Evolutionary conservation across 2,797 vertebrate species (phyloP).

Genomic region (Huso huso): DNA sequence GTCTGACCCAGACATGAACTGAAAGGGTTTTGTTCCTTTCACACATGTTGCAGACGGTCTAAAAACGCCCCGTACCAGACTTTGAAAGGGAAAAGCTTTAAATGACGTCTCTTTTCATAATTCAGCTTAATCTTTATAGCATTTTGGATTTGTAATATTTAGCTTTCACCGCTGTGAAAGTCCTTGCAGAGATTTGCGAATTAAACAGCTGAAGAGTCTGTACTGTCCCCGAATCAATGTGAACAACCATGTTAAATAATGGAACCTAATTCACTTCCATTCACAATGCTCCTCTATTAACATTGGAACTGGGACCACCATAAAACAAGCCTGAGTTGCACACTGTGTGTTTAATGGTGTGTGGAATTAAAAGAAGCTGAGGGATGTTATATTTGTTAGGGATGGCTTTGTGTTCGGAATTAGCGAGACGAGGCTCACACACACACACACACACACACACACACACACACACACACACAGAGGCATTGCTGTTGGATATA

Average conservation of each 20-base stretch:
- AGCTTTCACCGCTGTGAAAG: background rate
- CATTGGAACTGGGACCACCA: constrained; percentile 18
- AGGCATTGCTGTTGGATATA: too few species aligned
- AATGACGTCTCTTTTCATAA: background rate
- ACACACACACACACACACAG: too few species aligned
- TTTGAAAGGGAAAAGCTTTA: background rate
- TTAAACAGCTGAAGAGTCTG: background rate
- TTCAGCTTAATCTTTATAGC: background rate
- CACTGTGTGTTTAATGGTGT: constrained; percentile 35
- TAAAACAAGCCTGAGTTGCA: constrained; percentile 18
- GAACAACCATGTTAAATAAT: constrained; percentile 7
- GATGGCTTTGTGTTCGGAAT: background rate
- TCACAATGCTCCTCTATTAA: background rate
- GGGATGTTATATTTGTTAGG: background rate
- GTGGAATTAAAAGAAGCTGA: constrained; percentile 40
- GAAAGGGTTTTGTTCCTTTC: constrained; percentile 4
- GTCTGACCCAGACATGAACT: background rate
- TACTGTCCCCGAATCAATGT: background rate
- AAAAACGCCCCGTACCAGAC: background rate
- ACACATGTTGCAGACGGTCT: background rate
- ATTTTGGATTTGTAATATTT: background rate
- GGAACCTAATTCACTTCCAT: background rate
- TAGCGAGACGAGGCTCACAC: too few species aligned
- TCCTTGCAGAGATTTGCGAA: background rate
- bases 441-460: too few species aligned